Evolutionary conservation across 2,797 vertebrate genomes (phyloP).

Genomic region (Micropoecilia bifurca): DNA sequence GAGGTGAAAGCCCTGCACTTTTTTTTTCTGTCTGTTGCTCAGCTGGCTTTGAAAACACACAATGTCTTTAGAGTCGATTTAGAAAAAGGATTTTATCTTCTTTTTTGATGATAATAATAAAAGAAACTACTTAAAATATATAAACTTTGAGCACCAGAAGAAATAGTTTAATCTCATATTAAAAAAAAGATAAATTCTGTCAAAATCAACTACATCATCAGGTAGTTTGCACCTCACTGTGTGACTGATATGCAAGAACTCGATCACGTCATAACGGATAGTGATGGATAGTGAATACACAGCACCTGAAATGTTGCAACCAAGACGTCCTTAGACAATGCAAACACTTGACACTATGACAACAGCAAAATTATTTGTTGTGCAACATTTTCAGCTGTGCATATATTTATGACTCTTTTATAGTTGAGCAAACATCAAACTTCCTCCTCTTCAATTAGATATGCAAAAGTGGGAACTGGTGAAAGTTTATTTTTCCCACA

Average conservation of each 20-base stretch:
- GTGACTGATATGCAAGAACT: neutral
- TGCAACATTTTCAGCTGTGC: neutral
- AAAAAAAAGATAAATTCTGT: no score
- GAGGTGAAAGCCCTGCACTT: slow-evolving; percentile 77
- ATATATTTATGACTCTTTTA: neutral
- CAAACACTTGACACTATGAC: neutral
- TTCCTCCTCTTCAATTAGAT: neutral
- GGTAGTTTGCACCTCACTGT: neutral
- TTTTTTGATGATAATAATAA: neutral
- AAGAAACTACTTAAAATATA: neutral
- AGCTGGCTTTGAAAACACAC: neutral
- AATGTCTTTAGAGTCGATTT: neutral
- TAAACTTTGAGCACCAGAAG: neutral
- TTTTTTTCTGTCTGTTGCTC: neutral
- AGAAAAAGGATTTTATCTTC: neutral
- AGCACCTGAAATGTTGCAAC: neutral
- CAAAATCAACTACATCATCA: neutral
- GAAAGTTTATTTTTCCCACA: neutral
- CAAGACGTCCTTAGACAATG: neutral
- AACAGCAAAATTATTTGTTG: neutral
- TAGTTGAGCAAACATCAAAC: neutral
- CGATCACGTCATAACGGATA: neutral
- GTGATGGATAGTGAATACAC: neutral
- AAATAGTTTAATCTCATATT: neutral
- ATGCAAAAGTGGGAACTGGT: neutral